Evolutionary conservation across 1,140 invertebrate genomes (phyloP).

Genomic region (Bombus sylvicola): DNA sequence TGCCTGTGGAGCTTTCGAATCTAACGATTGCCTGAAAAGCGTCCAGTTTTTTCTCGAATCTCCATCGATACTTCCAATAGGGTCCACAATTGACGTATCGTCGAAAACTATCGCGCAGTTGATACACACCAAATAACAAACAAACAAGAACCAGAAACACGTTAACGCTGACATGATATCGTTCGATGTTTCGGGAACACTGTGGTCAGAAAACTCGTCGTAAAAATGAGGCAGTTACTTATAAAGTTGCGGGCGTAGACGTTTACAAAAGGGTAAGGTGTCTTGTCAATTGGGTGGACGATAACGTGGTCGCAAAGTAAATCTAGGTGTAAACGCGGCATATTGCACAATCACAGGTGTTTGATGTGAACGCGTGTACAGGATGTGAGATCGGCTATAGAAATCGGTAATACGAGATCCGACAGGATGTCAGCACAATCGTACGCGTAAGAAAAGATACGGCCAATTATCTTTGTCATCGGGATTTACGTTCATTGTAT

Average conservation of each 20-base stretch:
- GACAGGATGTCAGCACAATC: slow-evolving; percentile 30
- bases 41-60: neutral
- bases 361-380: slow-evolving; percentile 26
- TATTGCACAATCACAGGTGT: slow-evolving; percentile 61
- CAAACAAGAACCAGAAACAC: neutral
- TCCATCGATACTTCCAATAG: neutral
- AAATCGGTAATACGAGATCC: slow-evolving; percentile 41
- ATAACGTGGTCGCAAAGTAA: slow-evolving; percentile 72
- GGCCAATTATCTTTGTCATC: slow-evolving; percentile 54
- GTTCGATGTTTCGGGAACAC: neutral
- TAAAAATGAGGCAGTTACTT: slow-evolving; percentile 63
- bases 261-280: slow-evolving; percentile 70
- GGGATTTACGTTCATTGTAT: slow-evolving; percentile 63
- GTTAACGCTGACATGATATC: slow-evolving; percentile 22
- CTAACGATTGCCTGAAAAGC: neutral
- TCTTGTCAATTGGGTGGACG: slow-evolving; percentile 52
- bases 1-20: too few species aligned
- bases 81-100: neutral
- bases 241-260: slow-evolving; percentile 65
- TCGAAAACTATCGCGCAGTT: neutral
- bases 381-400: slow-evolving; percentile 30
- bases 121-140: slow-evolving; percentile 26
- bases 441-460: slow-evolving; percentile 14
- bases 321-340: slow-evolving; percentile 63
- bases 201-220: slow-evolving; percentile 36